A percentile compares a stretch with the other conserved stretches of the same genome.
phyloP scores from a whole-genome alignment of 2,888 invertebrate genomes.

The Spicauda simplicius region DNA sequence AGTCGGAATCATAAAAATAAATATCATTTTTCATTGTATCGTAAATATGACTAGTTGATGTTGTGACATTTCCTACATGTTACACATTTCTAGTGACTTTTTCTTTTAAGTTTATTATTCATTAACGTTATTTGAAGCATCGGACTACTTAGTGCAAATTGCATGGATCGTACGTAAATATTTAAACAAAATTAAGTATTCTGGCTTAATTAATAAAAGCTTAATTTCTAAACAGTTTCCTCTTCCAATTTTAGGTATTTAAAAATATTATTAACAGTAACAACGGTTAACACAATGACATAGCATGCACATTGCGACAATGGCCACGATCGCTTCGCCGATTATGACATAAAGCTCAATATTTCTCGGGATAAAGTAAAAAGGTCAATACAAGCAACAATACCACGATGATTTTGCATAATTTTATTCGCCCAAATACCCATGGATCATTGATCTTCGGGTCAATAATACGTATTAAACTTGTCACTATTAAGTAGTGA shows the following conservation, averaged over 20 bases:
- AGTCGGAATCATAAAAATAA: too few species aligned
- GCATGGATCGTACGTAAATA: too few species aligned
- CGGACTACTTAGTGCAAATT: too few species aligned
- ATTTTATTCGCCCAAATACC: conserved; percentile 82
- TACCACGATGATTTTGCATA: conserved; percentile 79
- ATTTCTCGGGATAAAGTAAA: conserved; percentile 56
- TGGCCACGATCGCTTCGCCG: conserved; percentile 36
- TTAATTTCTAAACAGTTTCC: too few species aligned
- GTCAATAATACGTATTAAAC: conserved; percentile 73
- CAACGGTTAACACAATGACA: conserved; percentile 53
- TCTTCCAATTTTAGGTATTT: neutral
- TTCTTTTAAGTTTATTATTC: too few species aligned
- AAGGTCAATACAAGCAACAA: conserved; percentile 72
- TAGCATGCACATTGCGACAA: conserved; percentile 42
- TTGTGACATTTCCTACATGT: too few species aligned
- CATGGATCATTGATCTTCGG: conserved; percentile 80
- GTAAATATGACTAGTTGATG: too few species aligned
- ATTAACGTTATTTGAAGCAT: too few species aligned
- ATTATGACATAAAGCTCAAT: conserved; percentile 43
- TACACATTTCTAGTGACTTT: too few species aligned
- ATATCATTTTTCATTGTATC: too few species aligned
- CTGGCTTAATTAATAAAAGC: too few species aligned
- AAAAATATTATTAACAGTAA: conserved; percentile 35
- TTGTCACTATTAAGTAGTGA: conserved; percentile 63
- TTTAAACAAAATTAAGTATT: too few species aligned